Evolutionary conservation across 2,797 vertebrate genomes (phyloP), one percentile per base, ranked within the genome.

Genomic region (Acipenser ruthenus): DNA sequence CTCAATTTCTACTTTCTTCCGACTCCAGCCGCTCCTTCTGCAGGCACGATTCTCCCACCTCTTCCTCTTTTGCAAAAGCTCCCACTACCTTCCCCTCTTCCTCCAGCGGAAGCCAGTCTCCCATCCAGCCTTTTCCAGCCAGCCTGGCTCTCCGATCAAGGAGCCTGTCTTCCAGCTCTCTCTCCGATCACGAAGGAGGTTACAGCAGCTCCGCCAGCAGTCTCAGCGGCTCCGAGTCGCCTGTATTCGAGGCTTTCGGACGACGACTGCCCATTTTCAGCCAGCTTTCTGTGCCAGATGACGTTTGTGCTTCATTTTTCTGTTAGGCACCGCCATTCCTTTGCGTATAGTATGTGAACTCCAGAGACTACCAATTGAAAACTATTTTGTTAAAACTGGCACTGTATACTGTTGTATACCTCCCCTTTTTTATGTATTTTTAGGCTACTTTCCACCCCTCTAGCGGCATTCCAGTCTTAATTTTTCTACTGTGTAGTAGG

Each of bases 221-320:
- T 6, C 84, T 89, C 62, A 93, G 85, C 0, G 90, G 89, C 52
- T 92, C 88, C 0, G 91, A 91, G 4, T 84, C 85, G 0, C 75
- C 83, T 0, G 85, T 73, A 37, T 81, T 69, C 0, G 91, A 91
- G 0, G 65, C 51, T 6, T 78, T 47, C 0, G 78, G 76, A 47
- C 80, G 72, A 6, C 85, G 93, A 6, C 88, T 95, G 68, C 91
- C 92, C 0, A 94, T 95, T 37, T 95, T 95, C 85, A 94, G 93
- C 70, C 90, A 91, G 68, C 83, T 94, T 23, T 94, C 91, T 0
- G 87, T 94, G 47, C 91, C 92, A 0, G 88, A 93, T 4, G 87
- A 89, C 1, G 15, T 60, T 9, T 64, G 70, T 65, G 58, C 78
- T 1, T 72, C 69, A 49, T 78, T 84, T 72, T 80, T 78, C 70